A percentile compares a stretch with the other conserved stretches of the same genome.
phyloP scores from a whole-genome alignment of 1,140 invertebrate species.

The Drosophila asahinai region DNA sequence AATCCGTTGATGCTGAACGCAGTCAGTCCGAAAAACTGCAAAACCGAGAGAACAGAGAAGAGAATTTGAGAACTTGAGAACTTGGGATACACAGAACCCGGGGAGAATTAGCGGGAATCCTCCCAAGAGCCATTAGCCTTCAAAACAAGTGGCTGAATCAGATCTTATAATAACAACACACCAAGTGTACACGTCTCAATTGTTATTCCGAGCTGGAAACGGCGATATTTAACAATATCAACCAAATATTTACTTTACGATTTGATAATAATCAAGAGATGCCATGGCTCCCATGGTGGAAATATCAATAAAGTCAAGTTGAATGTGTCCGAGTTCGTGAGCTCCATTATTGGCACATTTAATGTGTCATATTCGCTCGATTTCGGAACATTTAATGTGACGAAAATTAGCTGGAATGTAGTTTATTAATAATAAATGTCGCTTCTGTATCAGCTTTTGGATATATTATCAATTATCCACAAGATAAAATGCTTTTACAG shows the following conservation, averaged over 20 bases:
- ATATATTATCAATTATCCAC: neutral
- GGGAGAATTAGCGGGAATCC: neutral
- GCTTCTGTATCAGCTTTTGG: neutral
- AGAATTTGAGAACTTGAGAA: neutral
- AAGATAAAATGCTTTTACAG: neutral
- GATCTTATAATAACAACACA: neutral
- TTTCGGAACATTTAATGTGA: neutral
- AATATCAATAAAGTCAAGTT: neutral
- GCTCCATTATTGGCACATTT: slow-evolving; percentile 2
- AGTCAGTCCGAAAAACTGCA: slow-evolving; percentile 66
- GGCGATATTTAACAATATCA: neutral
- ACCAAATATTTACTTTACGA: neutral
- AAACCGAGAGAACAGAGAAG: neutral
- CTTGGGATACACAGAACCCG: neutral
- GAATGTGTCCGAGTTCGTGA: neutral
- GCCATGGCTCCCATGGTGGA: neutral
- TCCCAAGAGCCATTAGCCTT: neutral
- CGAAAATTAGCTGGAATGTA: neutral
- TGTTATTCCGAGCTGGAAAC: neutral
- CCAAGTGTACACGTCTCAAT: neutral
- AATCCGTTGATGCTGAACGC: slow-evolving; percentile 62
- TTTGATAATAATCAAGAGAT: neutral
- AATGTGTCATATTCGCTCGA: neutral
- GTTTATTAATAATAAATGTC: slow-evolving; percentile 6
- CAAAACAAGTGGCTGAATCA: neutral